These are phyloP conservation scores for Scelioninae gen. 1 DNA, from an alignment of 2,888 invertebrate species.

Conservation along the genomic window DNA sequence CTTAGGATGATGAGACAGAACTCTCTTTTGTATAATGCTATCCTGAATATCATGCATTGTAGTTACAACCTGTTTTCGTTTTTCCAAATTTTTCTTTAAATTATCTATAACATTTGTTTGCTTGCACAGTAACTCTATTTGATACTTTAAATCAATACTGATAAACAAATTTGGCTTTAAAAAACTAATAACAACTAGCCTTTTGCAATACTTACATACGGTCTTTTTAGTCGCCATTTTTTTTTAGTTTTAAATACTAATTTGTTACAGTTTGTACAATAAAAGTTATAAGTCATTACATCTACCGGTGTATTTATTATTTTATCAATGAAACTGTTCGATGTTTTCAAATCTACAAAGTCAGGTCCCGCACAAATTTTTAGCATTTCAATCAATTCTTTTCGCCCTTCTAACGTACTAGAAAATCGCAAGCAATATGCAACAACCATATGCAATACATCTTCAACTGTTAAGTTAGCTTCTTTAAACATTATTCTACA, in stretches of 20 bases:
- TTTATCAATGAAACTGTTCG: constrained; percentile 30
- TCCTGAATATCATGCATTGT: too few relatives aligned
- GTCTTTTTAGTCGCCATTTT: constrained; percentile 15
- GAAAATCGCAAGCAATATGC: constrained; percentile 27
- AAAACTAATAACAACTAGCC: neutral
- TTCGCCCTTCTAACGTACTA: constrained; percentile 15
- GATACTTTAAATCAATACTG: too few relatives aligned
- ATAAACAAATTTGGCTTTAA: constrained; percentile 13
- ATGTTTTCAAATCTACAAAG: constrained; percentile 31
- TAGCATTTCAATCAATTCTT: constrained; percentile 32
- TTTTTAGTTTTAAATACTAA: constrained; percentile 24
- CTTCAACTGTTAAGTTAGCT: constrained; percentile 30
- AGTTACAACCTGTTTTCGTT: too few relatives aligned
- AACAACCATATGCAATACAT: constrained; percentile 36
- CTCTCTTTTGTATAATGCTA: neutral
- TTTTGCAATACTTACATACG: constrained; percentile 24
- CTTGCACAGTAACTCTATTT: too few relatives aligned
- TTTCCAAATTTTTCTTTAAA: too few relatives aligned
- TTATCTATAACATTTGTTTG: too few relatives aligned
- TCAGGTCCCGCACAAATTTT: constrained; percentile 36
- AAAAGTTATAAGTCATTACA: constrained; percentile 44
- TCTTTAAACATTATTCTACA: constrained; percentile 43
- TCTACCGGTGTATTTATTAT: constrained; percentile 30
- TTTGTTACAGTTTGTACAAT: constrained; percentile 37
- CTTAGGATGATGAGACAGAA: neutral